Evolutionary conservation across 1,140 invertebrate species (phyloP), one percentile per base, ranked within the genome.

Genomic region (Papilio polyxenes): DNA sequence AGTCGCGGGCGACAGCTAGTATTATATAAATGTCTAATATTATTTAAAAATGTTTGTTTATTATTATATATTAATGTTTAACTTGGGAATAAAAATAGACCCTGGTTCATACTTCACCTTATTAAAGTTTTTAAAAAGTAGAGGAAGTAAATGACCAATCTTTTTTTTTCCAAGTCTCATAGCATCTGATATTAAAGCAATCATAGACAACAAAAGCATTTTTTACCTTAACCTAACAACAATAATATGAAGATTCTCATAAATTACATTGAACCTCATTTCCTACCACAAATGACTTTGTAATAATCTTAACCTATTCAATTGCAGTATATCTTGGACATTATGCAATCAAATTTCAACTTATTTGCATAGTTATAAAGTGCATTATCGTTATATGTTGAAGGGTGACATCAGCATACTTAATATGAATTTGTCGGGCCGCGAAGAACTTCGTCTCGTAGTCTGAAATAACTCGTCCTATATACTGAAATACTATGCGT

Each of bases 391-490:
- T 56, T 31, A 7, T 11, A 13, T n/a, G 11, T 31, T n/a, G n/a
- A 7, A 49, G n/a, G 20, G 49, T 77, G 75, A 77, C 49, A 77
- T 77, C 75, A 77, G n/a, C 75, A 77, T 13, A 20, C 53, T 77
- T 77, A 51, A 76, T 48, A 75, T 49, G 31, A 81, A 31, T 62
- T 62, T 82, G 81, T 82, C 76, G 65, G 75, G 78, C 75, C 75
- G 49, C 75, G 51, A 51, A 76, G 81, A 76, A 76, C 75, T 69
- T 82, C 65, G 69, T 77, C 81, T 53, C 65, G 81, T 31, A 44
- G 81, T 56, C 81, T 82, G 81, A 82, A 82, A 82, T 82, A 82
- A 75, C 69, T 49, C 75, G 81, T 78, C 75, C 75, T 44, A 82
- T 79, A 82, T 78, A 78, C 62, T 74, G 59, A 78, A 82, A 62